Conservation (phyloP, 2,797 vertebrate genomes). For the Pterois miles region DNA sequence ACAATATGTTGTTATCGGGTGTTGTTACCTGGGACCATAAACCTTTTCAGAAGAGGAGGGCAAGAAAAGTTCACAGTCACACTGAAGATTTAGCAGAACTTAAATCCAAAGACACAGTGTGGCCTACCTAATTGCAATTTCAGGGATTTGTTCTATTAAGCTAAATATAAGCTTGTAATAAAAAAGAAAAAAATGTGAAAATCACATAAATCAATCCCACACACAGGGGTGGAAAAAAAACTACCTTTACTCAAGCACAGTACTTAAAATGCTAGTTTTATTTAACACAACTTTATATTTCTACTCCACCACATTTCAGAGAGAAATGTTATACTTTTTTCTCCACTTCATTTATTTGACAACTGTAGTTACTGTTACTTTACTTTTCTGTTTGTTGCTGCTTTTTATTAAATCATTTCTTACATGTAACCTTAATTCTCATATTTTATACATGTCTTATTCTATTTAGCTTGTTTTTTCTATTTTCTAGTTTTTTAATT, state of each 20-base stretch:
- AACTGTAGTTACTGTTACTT: background rate
- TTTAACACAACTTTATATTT: background rate
- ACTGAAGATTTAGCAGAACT: background rate
- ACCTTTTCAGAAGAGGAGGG: slow-evolving; percentile 4
- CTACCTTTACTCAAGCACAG: background rate
- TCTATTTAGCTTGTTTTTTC: too few species aligned
- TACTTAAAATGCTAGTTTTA: background rate
- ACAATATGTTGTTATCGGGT: slow-evolving; percentile 41
- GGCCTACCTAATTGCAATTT: background rate
- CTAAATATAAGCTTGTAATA: background rate
- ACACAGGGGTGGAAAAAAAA: background rate
- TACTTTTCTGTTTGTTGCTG: background rate
- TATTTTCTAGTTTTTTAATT: too few species aligned
- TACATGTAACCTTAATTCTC: too few species aligned
- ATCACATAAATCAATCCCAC: background rate
- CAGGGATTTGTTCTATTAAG: background rate
- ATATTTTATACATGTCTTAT: too few species aligned
- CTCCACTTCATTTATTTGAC: background rate
- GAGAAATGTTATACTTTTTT: background rate
- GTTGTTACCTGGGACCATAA: slow-evolving; percentile 6
- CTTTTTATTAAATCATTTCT: too few species aligned
- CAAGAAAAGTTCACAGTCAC: background rate
- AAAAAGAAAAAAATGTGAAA: background rate
- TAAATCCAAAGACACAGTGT: background rate
- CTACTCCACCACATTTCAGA: background rate